phyloP scores from a whole-genome alignment of 2,113 vertebrate genomes.

The Setophaga petechia region DNA sequence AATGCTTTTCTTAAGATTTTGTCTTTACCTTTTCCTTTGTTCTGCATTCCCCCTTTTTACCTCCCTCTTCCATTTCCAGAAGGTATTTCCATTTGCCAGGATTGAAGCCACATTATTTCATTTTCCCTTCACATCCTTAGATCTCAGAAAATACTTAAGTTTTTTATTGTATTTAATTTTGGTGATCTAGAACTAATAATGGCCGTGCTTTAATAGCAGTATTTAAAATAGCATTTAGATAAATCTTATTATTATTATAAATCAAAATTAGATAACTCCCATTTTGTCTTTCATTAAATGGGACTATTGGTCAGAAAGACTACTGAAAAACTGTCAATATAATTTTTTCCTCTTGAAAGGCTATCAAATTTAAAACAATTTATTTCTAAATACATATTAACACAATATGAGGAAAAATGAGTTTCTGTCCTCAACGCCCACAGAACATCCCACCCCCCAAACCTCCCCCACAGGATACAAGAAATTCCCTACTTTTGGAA shows the following conservation, averaged over 20 bases:
- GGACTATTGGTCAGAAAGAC: background rate
- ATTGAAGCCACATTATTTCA: background rate
- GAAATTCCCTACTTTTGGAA: background rate
- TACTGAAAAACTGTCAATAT: background rate
- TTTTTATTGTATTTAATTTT: background rate
- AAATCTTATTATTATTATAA: background rate
- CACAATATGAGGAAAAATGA: background rate
- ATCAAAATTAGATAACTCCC: no score
- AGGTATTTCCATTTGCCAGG: background rate
- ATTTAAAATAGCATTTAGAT: background rate
- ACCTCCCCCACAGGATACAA: accelerated
- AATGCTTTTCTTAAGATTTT: background rate
- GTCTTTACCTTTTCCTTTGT: background rate
- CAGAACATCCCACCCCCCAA: background rate
- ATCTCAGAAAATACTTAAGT: background rate
- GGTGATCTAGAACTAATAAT: background rate
- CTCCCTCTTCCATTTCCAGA: background rate
- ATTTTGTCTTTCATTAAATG: background rate
- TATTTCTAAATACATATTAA: background rate
- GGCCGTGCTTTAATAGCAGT: background rate
- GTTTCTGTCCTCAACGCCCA: background rate
- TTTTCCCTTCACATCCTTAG: background rate
- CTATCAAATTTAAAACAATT: background rate
- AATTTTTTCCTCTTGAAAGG: background rate
- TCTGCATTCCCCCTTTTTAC: background rate